These are phyloP conservation scores for Leptinotarsa rubiginosa DNA, from an alignment of 2,888 invertebrate species.

Conservation along the genomic window DNA sequence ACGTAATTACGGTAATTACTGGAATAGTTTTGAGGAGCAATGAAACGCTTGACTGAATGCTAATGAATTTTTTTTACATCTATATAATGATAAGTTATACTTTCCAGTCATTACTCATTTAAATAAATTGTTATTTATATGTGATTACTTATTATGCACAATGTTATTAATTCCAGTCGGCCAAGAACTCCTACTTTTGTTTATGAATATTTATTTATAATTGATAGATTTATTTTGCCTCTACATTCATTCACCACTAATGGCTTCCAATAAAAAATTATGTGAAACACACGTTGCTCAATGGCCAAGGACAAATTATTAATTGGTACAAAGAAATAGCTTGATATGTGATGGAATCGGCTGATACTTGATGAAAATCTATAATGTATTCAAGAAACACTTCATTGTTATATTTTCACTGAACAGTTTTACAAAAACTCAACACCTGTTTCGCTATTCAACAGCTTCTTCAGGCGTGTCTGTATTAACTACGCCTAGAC, in stretches of 20 bases:
- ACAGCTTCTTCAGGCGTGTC: too few species aligned
- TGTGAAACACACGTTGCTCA: not conserved
- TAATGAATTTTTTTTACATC: constrained; percentile 32
- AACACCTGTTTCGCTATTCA: too few species aligned
- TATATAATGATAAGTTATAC: constrained; percentile 31
- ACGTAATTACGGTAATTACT: constrained; percentile 29
- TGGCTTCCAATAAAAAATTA: not conserved
- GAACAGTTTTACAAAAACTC: too few species aligned
- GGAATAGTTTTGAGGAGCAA: constrained; percentile 29
- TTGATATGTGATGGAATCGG: too few species aligned
- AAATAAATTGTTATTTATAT: constrained; percentile 33
- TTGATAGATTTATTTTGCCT: not conserved
- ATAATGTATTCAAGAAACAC: too few species aligned
- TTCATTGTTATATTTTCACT: too few species aligned
- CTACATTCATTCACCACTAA: not conserved
- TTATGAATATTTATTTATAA: constrained; percentile 21
- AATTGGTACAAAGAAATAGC: not conserved
- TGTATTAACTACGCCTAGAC: too few species aligned
- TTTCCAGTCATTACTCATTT: constrained; percentile 30
- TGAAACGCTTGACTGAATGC: constrained; percentile 21
- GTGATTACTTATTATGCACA: constrained; percentile 17
- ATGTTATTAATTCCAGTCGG: constrained; percentile 1
- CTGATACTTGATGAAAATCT: too few species aligned
- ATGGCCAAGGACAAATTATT: not conserved
- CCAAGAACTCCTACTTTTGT: not conserved